These are phyloP conservation scores for Actinernus sp. DNA, from an alignment of 92 coral and sea anemone species.

Conservation along the genomic window DNA sequence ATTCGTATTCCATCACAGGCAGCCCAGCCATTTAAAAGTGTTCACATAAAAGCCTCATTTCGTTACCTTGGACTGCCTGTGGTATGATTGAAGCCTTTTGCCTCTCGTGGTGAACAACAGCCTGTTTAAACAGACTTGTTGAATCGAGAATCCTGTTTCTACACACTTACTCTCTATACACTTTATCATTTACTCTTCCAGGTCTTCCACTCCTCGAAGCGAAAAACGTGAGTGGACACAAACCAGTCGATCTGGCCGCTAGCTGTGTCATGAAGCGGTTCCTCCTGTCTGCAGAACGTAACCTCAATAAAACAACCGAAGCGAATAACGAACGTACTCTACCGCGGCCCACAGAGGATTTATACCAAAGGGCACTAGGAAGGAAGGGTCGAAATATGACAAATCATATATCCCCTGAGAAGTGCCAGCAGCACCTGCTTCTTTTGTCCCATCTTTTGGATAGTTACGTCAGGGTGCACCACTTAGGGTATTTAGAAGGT, in stretches of 20 bases:
- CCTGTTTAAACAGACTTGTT: too few species aligned
- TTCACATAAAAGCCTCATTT: too few species aligned
- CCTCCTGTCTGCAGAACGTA: conserved; percentile 31
- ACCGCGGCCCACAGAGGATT: conserved; percentile 27
- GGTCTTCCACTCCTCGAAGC: conserved; percentile 76
- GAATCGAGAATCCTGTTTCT: too few species aligned
- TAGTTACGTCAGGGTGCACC: conserved; percentile 25
- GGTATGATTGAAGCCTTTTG: too few species aligned
- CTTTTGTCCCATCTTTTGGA: conserved; percentile 65
- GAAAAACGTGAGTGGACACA: conserved; percentile 57
- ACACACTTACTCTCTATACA: too few species aligned
- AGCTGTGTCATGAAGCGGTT: conserved; percentile 33
- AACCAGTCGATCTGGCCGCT: conserved; percentile 58
- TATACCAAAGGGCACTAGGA: conserved; percentile 24
- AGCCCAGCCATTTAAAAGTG: too few species aligned
- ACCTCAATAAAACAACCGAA: conserved; percentile 16
- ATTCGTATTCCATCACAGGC: too few species aligned
- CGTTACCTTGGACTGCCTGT: too few species aligned
- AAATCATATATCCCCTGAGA: conserved; percentile 33
- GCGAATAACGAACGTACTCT: not conserved
- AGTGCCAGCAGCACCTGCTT: conserved; percentile 66
- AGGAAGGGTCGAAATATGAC: conserved; percentile 24
- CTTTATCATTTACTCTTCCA: too few species aligned
- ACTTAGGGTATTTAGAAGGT: not conserved
- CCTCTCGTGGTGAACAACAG: too few species aligned